These are phyloP conservation scores for Dasyprocta punctata DNA, from an alignment of 2,113 vertebrate species.

Conservation along the genomic window DNA sequence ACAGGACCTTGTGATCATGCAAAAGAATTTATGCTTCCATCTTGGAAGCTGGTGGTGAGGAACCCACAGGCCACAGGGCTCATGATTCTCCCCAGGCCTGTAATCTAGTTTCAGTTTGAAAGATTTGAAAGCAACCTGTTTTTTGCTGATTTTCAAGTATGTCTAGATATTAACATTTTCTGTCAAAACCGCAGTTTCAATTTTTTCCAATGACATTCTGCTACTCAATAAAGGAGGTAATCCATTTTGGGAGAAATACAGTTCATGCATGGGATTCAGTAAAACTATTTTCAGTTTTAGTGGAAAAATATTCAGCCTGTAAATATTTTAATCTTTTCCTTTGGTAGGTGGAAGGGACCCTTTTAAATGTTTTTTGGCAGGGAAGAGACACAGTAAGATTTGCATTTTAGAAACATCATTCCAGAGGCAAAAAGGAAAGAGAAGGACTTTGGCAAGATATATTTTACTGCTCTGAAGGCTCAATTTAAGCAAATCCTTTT, in stretches of 20 bases:
- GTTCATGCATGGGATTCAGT: background rate
- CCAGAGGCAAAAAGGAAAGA: background rate
- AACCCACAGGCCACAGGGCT: background rate
- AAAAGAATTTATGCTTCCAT: background rate
- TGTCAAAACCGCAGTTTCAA: background rate
- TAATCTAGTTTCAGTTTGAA: background rate
- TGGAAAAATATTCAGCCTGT: conserved; percentile 15
- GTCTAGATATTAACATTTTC: conserved; percentile 16
- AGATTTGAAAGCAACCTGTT: background rate
- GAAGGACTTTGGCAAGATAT: conserved; percentile 29
- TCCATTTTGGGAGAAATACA: conserved; percentile 49
- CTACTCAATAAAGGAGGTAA: conserved; percentile 38
- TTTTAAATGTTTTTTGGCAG: conserved; percentile 50
- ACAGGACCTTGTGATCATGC: too few relatives aligned
- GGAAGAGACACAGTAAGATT: conserved; percentile 39
- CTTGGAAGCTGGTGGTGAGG: background rate
- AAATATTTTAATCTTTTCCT: conserved; percentile 64
- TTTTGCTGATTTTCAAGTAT: background rate
- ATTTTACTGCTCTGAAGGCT: conserved; percentile 28
- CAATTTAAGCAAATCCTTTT: conserved; percentile 68
- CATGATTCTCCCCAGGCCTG: background rate
- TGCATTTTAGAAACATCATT: conserved; percentile 64
- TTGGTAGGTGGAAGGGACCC: background rate
- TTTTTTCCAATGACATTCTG: conserved; percentile 27
- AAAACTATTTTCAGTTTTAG: conserved; percentile 58